Base-by-base conservation (phyloP, 2,113 vertebrate species). In the Stomatorhinus ivindoensis region DNA sequence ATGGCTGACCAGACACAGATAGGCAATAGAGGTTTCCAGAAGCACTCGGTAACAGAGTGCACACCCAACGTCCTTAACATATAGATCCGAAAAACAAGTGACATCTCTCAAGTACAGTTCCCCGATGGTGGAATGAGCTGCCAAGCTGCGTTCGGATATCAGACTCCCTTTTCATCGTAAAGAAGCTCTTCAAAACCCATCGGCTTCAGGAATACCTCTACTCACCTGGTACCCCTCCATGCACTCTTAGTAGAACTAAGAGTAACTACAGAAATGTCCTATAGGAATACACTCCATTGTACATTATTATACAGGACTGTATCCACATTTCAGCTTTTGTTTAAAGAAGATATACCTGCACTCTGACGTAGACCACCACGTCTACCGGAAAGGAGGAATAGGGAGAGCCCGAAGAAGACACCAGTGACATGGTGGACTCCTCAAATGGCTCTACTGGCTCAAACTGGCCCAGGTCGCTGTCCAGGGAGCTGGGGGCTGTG, bases 301-400 rank as follows among this genome's bases (percentile, higher is more conserved):
- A 58, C 53, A 58, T 58, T 58, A 24, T 58, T 58, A 6, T 55
- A 55, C 53, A 55, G 51, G 15, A 55, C 47, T 47, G 47, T 47
- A n/a, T n/a, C n/a, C n/a, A n/a, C 27, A 15, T 80, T 86, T 86
- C 21, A 9, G 11, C n/a, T 48, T n/a, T 85, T 47, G 83, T 48
- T 50, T 31, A 87, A 55, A 13, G 8, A 42, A 31, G 53, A 4
- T 1, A 93, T 93, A 99, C 98, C 98, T 99, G 98, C 88, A 99
- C 98, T 93, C 98, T 95, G 89, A 99, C 98, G 24, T 99, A 99
- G 87, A 99, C 98, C 0, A 99, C 98, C 82, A 99, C 98, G 44
- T 99, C 98, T 61, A 99, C 98, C 1, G 98, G 98, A 91, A 99
- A 99, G 82, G 98, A 99, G 65, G 98, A 97, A 92, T 99, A 99